Percentiles rank a stretch among this genome's conserved stretches.
Evolutionary conservation across 2,113 vertebrate genomes (phyloP).

Genomic region (Petroica traversi): DNA sequence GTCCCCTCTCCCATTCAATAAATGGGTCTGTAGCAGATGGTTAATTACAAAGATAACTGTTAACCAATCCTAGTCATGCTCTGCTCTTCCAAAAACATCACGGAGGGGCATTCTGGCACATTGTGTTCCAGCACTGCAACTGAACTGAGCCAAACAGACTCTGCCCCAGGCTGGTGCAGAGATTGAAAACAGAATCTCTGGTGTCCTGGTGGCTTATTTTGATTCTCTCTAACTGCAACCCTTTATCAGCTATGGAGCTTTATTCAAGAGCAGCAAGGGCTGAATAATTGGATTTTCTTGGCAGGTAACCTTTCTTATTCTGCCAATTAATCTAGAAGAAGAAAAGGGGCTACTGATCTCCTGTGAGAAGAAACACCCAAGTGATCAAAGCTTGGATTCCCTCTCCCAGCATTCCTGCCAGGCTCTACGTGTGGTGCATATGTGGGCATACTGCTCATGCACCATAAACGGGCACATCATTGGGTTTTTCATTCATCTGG

Average conservation of each 20-base stretch:
- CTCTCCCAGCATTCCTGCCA: not conserved
- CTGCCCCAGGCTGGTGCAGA: not conserved
- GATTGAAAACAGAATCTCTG: not conserved
- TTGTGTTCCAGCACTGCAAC: not conserved
- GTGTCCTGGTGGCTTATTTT: not conserved
- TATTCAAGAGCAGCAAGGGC: not conserved
- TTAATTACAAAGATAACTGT: not conserved
- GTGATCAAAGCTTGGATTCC: not conserved
- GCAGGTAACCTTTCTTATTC: not conserved
- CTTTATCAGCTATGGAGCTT: not conserved
- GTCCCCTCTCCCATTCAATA: not conserved
- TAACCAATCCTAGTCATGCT: not conserved
- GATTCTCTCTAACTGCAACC: not conserved
- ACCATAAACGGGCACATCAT: not conserved
- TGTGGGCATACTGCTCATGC: not conserved
- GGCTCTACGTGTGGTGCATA: not conserved
- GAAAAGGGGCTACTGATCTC: not conserved
- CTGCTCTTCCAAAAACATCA: not conserved
- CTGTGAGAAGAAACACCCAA: not conserved
- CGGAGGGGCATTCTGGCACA: not conserved
- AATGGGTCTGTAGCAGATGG: not conserved
- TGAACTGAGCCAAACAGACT: not conserved
- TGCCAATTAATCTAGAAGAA: not conserved
- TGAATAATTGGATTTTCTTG: slow-evolving; percentile 43
- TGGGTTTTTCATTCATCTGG: not conserved